Base-by-base conservation (phyloP, 2,113 vertebrate species). In the Piaya cayana region DNA sequence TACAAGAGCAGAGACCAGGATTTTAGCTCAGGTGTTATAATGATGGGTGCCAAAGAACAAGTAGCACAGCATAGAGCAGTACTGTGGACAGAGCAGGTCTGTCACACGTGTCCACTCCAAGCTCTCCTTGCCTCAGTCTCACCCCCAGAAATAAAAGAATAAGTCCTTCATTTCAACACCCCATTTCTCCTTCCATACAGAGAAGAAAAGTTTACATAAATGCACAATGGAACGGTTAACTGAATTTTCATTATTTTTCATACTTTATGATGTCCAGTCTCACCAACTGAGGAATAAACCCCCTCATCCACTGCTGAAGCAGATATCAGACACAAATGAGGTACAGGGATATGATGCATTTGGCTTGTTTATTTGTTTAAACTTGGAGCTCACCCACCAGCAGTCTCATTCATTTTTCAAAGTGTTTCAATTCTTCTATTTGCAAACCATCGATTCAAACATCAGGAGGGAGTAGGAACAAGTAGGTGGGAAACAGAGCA, bases 401-500 rank as follows among this genome's bases (percentile, higher is more conserved):
- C 32, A 12, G 56, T 52, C 65, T n/a, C 64, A 70, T 63, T 59
- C 64, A 36, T 62, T 77, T 82, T 75, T 78, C 91, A 86, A 80
- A 49, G 88, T 80, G 20, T 15, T 90, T 59, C 52, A 78, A 47
- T 52, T 58, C 83, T 72, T 49, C 47, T 42, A 53, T 86, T 94
- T 92, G 22, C 63, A 69, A 82, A 62, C 21, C 25, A 87, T 59
- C 39, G 47, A 79, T 17, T 82, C 78, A 60, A 90, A 36, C 58
- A 56, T 68, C 55, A 85, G 67, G 87, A 82, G 62, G 92, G 75
- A 93, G 82, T 14, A 82, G 62, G 67, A 94, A 87, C 2, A 70
- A 85, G 90, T 71, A 91, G 85, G 90, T 85, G 70, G 89, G 39
- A 96, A 60, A 5, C n/a, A 85, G 39, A 94, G 63, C 79, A 80